phyloP scores from a whole-genome alignment of 2,888 invertebrate genomes.

The Resseliella maxima region DNA sequence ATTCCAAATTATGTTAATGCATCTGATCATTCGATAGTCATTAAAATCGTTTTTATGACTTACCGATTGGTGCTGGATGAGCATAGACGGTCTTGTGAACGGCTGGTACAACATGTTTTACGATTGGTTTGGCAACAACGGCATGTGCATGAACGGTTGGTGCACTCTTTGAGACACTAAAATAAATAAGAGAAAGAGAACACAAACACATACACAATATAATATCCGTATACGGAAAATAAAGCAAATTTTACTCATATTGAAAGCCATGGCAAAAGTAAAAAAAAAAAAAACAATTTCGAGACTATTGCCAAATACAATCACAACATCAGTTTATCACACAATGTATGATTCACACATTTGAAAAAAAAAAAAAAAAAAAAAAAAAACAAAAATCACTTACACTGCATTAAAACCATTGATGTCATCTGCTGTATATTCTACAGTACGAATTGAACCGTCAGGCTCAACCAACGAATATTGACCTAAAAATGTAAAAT shows the following conservation, averaged over 20 bases:
- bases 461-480: conserved; percentile 44
- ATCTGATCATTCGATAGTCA: background rate
- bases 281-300: background rate
- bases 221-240: background rate
- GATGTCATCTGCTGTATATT: conserved; percentile 20
- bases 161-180: conserved; percentile 67
- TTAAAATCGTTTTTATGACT: conserved; percentile 59
- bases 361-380: too few relatives aligned
- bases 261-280: background rate
- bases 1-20: background rate
- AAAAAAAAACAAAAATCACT: background rate
- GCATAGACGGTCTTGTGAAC: conserved; percentile 58
- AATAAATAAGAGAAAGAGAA: conserved; percentile 59
- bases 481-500: conserved; percentile 48
- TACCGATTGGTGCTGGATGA: conserved; percentile 64
- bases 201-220: background rate
- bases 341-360: background rate
- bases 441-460: conserved; percentile 10
- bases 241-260: background rate
- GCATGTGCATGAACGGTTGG: conserved; percentile 66
- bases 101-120: conserved; percentile 58
- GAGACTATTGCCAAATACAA: background rate
- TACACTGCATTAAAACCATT: conserved; percentile 47
- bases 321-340: background rate
- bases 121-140: conserved; percentile 57